Percentiles rank a stretch among this genome's conserved stretches.
Evolutionary conservation across 2,888 invertebrate species (phyloP).

Genomic region (Fragum whitleyi): DNA sequence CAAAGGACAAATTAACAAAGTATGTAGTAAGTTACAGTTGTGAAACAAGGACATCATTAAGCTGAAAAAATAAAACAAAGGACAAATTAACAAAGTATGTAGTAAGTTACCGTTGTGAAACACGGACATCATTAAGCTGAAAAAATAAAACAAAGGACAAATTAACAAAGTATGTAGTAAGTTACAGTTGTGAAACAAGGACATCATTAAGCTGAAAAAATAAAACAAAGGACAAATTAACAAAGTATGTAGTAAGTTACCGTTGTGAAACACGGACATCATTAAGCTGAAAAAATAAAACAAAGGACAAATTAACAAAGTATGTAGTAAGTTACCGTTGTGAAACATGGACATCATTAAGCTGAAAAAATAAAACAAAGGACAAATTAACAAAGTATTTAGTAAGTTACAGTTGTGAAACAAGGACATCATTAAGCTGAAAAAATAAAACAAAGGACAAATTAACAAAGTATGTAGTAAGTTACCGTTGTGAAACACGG

Average conservation of each 20-base stretch:
- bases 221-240: no score
- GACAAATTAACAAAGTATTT: no score
- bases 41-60: slow-evolving; percentile 93
- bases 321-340: slow-evolving; percentile 91
- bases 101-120: slow-evolving; percentile 92
- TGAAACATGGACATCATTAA: slow-evolving; percentile 93
- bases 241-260: no score
- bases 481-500: slow-evolving; percentile 92
- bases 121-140: slow-evolving; percentile 91
- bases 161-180: no score
- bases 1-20: no score
- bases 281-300: slow-evolving; percentile 88
- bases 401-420: slow-evolving; percentile 92
- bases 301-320: no score
- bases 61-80: slow-evolving; percentile 81
- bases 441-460: slow-evolving; percentile 55
- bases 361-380: slow-evolving; percentile 81
- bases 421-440: slow-evolving; percentile 91
- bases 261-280: slow-evolving; percentile 92
- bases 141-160: slow-evolving; percentile 55
- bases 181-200: slow-evolving; percentile 92
- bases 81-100: no score
- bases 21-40: slow-evolving; percentile 91
- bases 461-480: no score
- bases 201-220: slow-evolving; percentile 89